A percentile compares a stretch with the other conserved stretches of the same genome.
Evolutionary conservation across 1,140 invertebrate species (phyloP).

Genomic region (Mercenaria mercenaria): DNA sequence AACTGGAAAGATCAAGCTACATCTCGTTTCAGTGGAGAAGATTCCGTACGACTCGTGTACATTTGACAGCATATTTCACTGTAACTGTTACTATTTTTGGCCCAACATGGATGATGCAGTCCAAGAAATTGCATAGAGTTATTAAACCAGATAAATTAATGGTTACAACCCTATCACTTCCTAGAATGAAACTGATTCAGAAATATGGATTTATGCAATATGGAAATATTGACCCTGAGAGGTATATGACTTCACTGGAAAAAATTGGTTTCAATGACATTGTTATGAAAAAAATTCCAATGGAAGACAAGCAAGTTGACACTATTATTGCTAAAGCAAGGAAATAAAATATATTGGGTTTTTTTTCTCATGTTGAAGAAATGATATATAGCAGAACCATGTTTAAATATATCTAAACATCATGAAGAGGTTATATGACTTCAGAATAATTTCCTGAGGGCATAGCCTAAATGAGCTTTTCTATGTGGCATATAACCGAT

Average conservation of each 20-base stretch:
- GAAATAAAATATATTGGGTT: too few relatives aligned
- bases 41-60: constrained; percentile 70
- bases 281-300: not conserved
- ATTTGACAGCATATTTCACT: constrained; percentile 73
- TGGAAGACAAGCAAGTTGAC: not conserved
- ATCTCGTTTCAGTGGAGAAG: constrained; percentile 49
- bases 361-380: too few relatives aligned
- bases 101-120: constrained; percentile 65
- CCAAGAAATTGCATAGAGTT: constrained; percentile 73
- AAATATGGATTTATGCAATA: too few relatives aligned
- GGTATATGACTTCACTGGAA: constrained; percentile 75
- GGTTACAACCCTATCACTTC: too few relatives aligned
- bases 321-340: not conserved
- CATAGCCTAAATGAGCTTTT: too few relatives aligned
- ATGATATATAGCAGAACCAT: too few relatives aligned
- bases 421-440: too few relatives aligned
- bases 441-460: too few relatives aligned
- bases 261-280: constrained; percentile 35
- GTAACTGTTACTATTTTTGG: too few relatives aligned
- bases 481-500: too few relatives aligned
- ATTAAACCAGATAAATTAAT: constrained; percentile 34
- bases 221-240: not conserved
- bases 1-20: constrained; percentile 69
- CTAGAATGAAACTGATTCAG: constrained; percentile 18
- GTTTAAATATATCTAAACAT: too few relatives aligned